These are phyloP conservation scores for Ceramica pisi DNA, from an alignment of 2,888 invertebrate species.

Conservation along the genomic window DNA sequence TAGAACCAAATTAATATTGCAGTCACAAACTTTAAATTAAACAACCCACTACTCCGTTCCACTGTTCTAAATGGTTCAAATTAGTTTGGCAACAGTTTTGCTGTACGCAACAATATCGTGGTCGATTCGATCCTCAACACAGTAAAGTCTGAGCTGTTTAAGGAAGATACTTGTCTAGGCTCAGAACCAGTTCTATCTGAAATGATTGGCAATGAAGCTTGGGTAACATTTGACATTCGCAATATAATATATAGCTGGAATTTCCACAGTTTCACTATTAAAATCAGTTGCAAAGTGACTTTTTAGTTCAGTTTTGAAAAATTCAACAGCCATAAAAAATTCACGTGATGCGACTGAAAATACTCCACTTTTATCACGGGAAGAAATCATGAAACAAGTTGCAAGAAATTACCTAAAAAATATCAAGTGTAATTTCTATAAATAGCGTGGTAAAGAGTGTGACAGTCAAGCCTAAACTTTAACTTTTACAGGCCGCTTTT, in stretches of 20 bases:
- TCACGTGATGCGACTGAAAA: no score
- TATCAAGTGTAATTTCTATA: slow-evolving; percentile 12
- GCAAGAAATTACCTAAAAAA: slow-evolving; percentile 22
- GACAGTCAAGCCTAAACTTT: slow-evolving; percentile 18
- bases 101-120: slow-evolving; percentile 62
- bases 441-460: slow-evolving; percentile 17
- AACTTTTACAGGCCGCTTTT: slow-evolving; percentile 20
- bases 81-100: slow-evolving; percentile 63
- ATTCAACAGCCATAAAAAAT: no score
- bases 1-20: slow-evolving; percentile 75
- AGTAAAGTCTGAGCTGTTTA: slow-evolving; percentile 83
- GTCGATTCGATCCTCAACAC: slow-evolving; percentile 65
- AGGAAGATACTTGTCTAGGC: slow-evolving; percentile 84
- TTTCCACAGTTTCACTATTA: slow-evolving; percentile 8
- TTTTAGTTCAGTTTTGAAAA: not conserved
- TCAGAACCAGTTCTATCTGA: slow-evolving; percentile 76
- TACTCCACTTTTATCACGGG: not conserved
- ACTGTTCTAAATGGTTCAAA: slow-evolving; percentile 65
- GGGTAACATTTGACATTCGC: slow-evolving; percentile 39
- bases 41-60: slow-evolving; percentile 67
- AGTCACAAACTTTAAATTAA: slow-evolving; percentile 68
- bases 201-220: slow-evolving; percentile 68
- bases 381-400: slow-evolving; percentile 1
- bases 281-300: not conserved
- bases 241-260: slow-evolving; percentile 28